A percentile compares a stretch with the other conserved stretches of the same genome.
phyloP scores from a whole-genome alignment of 2,113 vertebrate genomes.

The Caranx melampygus region DNA sequence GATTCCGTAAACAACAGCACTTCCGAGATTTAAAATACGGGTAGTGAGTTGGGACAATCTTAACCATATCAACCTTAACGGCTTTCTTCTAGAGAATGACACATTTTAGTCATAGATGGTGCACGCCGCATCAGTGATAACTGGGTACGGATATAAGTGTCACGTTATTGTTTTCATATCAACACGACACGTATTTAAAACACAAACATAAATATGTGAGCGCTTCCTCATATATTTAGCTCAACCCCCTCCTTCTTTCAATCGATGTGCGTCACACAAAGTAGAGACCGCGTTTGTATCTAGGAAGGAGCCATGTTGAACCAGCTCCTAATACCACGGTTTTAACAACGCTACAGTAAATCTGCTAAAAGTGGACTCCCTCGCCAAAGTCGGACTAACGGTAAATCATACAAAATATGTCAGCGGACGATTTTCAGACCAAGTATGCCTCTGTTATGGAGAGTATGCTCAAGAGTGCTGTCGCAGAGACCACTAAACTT shows the following conservation, averaged over 20 bases:
- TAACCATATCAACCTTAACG: not conserved
- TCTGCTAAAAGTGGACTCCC: accelerated
- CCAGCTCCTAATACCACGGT: not conserved
- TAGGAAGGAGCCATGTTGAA: constrained; percentile 62
- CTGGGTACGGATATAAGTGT: accelerated
- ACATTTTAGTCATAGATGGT: not conserved
- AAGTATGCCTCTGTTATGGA: constrained; percentile 80
- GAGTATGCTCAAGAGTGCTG: constrained; percentile 69
- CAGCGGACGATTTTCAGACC: constrained; percentile 68
- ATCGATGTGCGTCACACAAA: constrained; percentile 58
- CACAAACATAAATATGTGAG: not conserved
- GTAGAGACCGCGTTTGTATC: not conserved
- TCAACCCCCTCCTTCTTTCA: not conserved
- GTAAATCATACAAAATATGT: constrained; percentile 53
- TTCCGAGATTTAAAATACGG: constrained; percentile 60
- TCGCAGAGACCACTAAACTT: constrained; percentile 81
- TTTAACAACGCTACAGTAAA: not conserved
- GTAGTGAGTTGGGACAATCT: constrained; percentile 46
- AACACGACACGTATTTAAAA: not conserved
- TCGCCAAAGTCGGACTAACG: not conserved
- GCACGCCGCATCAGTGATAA: accelerated
- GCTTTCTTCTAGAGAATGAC: not conserved
- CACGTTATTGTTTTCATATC: not conserved
- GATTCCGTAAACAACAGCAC: constrained; percentile 65
- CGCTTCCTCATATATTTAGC: constrained; percentile 12